phyloP scores from a whole-genome alignment of 2,888 invertebrate genomes.

The Glaucopsyche alexis region DNA sequence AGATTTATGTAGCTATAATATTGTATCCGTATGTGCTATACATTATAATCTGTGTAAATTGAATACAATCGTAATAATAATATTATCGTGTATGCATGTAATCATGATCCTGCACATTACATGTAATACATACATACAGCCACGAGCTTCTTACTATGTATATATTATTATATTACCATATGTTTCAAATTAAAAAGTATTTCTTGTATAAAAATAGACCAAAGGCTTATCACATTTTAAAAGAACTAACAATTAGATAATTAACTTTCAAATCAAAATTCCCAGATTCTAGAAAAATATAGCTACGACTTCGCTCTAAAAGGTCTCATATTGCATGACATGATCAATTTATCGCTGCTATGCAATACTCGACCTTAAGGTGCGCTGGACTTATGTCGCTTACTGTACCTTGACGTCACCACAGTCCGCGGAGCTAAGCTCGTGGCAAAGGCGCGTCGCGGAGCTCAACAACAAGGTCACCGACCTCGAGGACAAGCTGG shows the following conservation, averaged over 20 bases:
- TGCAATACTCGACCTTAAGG: not conserved
- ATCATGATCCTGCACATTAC: not conserved
- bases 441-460: slow-evolving; percentile 93
- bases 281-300: too few relatives aligned
- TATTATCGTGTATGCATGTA: slow-evolving; percentile 1
- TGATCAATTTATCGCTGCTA: too few relatives aligned
- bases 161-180: not conserved
- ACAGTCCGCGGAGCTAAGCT: slow-evolving; percentile 93
- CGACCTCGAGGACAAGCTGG: slow-evolving; percentile 93
- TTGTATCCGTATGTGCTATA: not conserved
- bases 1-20: not conserved
- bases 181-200: too few relatives aligned
- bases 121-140: not conserved
- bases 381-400: not conserved
- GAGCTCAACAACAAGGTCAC: slow-evolving; percentile 93
- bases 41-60: not conserved
- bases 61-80: not conserved
- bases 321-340: too few relatives aligned
- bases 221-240: too few relatives aligned
- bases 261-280: too few relatives aligned
- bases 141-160: not conserved
- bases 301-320: too few relatives aligned
- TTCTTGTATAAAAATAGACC: too few relatives aligned
- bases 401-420: slow-evolving; percentile 7
- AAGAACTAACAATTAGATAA: too few relatives aligned